Evolutionary conservation across 2,113 vertebrate genomes (phyloP).

Genomic region (Sphaerodactylus townsendi): DNA sequence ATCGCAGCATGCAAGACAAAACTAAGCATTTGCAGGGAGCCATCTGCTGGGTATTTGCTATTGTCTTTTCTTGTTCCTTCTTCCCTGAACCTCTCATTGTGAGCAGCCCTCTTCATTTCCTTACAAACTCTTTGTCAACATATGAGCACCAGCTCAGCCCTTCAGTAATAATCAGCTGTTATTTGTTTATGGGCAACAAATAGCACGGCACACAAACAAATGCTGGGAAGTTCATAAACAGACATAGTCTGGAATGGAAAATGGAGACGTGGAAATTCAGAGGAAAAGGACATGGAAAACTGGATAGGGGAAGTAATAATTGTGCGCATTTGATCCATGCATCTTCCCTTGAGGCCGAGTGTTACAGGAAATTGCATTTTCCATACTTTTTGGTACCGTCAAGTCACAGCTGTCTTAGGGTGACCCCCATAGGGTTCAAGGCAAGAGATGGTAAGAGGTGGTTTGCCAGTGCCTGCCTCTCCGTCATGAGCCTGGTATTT

Average conservation of each 20-base stretch:
- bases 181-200: slow-evolving; percentile 6
- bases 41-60: neutral
- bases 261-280: neutral
- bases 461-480: too few relatives aligned
- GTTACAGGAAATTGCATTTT: neutral
- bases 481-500: too few relatives aligned
- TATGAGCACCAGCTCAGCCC: neutral
- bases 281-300: neutral
- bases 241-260: neutral
- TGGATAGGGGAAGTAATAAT: too few relatives aligned
- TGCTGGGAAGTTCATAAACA: neutral
- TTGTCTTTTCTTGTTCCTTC: neutral
- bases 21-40: neutral
- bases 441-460: too few relatives aligned
- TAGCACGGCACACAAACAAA: neutral
- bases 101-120: slow-evolving; percentile 6
- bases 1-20: neutral
- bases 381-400: neutral
- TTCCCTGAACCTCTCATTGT: neutral
- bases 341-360: neutral
- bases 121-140: neutral
- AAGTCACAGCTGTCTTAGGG: too few relatives aligned
- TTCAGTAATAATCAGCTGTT: neutral
- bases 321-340: neutral
- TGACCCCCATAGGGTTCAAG: too few relatives aligned